A percentile compares a stretch with the other conserved stretches of the same genome.
These are phyloP conservation scores for Echeneis naucrates DNA, from an alignment of 2,797 vertebrate genomes.

Conservation along the genomic window DNA sequence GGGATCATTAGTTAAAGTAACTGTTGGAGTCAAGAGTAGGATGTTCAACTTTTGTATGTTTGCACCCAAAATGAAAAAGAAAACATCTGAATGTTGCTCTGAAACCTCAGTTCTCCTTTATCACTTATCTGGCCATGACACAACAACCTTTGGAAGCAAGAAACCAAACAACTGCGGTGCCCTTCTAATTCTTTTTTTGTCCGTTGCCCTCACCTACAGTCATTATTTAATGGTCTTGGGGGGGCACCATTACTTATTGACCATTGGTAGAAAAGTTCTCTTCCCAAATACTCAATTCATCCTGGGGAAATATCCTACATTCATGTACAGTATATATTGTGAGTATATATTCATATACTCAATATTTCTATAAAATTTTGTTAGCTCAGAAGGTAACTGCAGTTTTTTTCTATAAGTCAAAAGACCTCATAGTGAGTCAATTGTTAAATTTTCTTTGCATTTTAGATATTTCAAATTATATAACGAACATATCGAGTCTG, in stretches of 20 bases:
- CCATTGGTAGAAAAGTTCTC: conserved; percentile 4
- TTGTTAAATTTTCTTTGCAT: background rate
- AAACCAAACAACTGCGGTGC: background rate
- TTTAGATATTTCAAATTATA: conserved; percentile 9
- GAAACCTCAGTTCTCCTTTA: background rate
- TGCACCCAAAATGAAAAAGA: conserved; percentile 34
- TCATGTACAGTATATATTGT: too few species aligned
- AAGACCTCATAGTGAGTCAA: conserved; percentile 20
- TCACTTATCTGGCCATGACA: background rate
- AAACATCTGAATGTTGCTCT: conserved; percentile 1
- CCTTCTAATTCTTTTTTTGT: background rate
- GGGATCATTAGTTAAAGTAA: conserved; percentile 76
- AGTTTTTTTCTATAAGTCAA: background rate
- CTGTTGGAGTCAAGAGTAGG: conserved; percentile 44
- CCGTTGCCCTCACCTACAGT: background rate
- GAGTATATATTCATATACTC: too few species aligned
- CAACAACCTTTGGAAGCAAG: background rate
- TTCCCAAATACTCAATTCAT: background rate
- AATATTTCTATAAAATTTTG: background rate
- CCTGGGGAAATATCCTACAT: background rate
- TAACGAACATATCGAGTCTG: background rate
- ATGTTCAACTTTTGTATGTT: conserved; percentile 49
- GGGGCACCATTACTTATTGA: background rate
- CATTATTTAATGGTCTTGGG: background rate
- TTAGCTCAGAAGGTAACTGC: background rate